Base-by-base conservation (phyloP, 1,140 invertebrate species). In the Microplitis demolitor region DNA sequence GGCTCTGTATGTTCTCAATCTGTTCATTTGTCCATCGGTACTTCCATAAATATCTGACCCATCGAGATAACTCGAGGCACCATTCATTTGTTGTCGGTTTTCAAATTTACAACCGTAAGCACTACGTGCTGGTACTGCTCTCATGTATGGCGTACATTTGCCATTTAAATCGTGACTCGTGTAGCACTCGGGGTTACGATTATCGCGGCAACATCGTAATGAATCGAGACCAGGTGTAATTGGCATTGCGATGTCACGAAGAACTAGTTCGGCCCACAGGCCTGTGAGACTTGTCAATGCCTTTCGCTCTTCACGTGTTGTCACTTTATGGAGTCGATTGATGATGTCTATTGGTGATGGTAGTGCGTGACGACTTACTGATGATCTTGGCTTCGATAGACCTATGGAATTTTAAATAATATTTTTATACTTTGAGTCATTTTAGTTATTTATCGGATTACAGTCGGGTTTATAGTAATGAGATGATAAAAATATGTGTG, bases 21-120 rank as follows among this genome's bases (percentile, higher is more conserved):
- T 88, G 37, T 92, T 88, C 5, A 93, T 81, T 75, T 91, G 89
- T 54, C 92, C 89, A 53, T 92, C 90, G 0, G 91, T 93, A 63
- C 88, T 93, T 4, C 96, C 96, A 81, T 98, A 98, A 51, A 98
- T 86, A 13, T 92, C 91, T 0, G 95, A 96, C 2, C 91, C 96
- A 79, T 98, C 96, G 8, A 98, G 87, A 81, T 95, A 97, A 4
- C 93, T 91, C 0, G 96, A 95, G 0, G 93, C 96, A 74, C 94
- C 89, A 84, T 97, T 97, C 91, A 96, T 95, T 82, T 96, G 94
- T 74, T 96, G 92, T 39, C 95, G 88, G 31, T 89, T 86, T 66
- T 92, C 90, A 81, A 92, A 93, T 54, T 89, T 88, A 77, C 93
- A 94, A 1, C 87, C 85, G 66, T 91, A 90, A 11, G 89, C 81